Conservation (phyloP, 1,140 invertebrate species). For the Drosophila sproati region DNA sequence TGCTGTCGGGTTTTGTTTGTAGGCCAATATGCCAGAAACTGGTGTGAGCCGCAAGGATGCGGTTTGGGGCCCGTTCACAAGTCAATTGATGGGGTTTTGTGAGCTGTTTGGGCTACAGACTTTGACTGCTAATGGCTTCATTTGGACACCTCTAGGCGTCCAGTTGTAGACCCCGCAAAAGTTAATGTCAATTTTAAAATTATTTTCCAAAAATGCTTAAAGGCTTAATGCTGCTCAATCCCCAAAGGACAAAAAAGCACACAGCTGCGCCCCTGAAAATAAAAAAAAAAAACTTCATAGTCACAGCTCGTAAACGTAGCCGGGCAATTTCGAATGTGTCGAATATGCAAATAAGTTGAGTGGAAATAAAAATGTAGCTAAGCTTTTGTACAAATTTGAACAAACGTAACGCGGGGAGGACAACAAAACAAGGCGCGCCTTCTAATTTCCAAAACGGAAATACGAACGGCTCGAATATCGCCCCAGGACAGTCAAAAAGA, state of each 20-base stretch:
- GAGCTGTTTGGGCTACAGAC: background rate
- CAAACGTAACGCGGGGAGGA: slow-evolving; percentile 14
- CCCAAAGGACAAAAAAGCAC: slow-evolving; percentile 8
- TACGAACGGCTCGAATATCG: slow-evolving; percentile 70
- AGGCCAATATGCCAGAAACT: slow-evolving; percentile 1
- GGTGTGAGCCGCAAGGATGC: slow-evolving; percentile 11
- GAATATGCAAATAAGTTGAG: slow-evolving; percentile 76
- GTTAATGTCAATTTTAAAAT: slow-evolving; percentile 51
- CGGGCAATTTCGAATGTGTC: slow-evolving; percentile 62
- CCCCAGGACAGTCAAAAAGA: slow-evolving; percentile 30
- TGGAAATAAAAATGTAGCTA: slow-evolving; percentile 45
- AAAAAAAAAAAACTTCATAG: slow-evolving; percentile 2
- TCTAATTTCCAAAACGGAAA: slow-evolving; percentile 80
- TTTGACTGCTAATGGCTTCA: slow-evolving; percentile 52
- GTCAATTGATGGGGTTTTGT: slow-evolving; percentile 30
- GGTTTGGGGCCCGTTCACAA: slow-evolving; percentile 9
- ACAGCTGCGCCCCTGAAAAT: background rate
- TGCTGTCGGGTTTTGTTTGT: background rate
- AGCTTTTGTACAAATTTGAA: slow-evolving; percentile 79
- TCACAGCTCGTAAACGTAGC: slow-evolving; percentile 23
- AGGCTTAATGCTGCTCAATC: slow-evolving; percentile 32
- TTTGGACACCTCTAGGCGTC: slow-evolving; percentile 31
- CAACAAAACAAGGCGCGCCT: slow-evolving; percentile 38
- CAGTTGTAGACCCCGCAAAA: background rate
- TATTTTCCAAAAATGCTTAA: slow-evolving; percentile 32